Conservation (phyloP, 2,797 vertebrate species). For the Phalanger gymnotis region DNA sequence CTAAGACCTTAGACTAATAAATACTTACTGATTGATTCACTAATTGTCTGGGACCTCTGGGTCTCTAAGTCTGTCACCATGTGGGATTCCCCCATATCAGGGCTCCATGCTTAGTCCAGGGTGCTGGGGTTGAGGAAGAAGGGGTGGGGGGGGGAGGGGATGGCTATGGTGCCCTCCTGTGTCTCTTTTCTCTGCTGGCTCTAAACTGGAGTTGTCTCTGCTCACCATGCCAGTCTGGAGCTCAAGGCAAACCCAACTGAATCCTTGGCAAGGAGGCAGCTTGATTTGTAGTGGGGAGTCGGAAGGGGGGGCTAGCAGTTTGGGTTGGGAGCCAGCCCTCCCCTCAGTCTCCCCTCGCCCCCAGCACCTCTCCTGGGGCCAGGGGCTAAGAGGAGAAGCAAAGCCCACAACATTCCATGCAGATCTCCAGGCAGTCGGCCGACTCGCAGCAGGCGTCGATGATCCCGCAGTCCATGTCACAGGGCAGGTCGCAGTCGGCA, state of each 20-base stretch:
- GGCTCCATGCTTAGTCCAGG: background rate
- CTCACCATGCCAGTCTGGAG: background rate
- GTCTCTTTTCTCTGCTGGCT: background rate
- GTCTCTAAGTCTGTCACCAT: background rate
- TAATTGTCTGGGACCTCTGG: background rate
- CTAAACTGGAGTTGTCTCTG: background rate
- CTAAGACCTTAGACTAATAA: background rate
- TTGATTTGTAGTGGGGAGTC: background rate
- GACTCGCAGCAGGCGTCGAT: constrained; percentile 99
- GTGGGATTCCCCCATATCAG: background rate
- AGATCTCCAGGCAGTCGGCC: constrained; percentile 98
- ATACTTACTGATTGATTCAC: background rate
- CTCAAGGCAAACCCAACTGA: background rate
- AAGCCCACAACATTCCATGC: constrained; percentile 99
- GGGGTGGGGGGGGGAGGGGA: rapidly evolving
- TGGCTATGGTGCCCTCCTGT: background rate
- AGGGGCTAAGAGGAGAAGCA: constrained; percentile 96
- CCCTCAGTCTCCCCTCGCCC: background rate
- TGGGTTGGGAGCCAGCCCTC: background rate
- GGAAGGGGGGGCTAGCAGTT: background rate
- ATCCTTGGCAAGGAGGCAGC: background rate
- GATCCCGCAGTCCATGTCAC: constrained; percentile 99
- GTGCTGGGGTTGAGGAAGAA: background rate
- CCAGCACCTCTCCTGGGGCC: background rate
- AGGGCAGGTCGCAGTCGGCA: constrained; percentile 96